Evolutionary conservation across 2,113 vertebrate genomes (phyloP), one percentile per base, ranked within the genome.

Genomic region (Phodopus roborovskii): DNA sequence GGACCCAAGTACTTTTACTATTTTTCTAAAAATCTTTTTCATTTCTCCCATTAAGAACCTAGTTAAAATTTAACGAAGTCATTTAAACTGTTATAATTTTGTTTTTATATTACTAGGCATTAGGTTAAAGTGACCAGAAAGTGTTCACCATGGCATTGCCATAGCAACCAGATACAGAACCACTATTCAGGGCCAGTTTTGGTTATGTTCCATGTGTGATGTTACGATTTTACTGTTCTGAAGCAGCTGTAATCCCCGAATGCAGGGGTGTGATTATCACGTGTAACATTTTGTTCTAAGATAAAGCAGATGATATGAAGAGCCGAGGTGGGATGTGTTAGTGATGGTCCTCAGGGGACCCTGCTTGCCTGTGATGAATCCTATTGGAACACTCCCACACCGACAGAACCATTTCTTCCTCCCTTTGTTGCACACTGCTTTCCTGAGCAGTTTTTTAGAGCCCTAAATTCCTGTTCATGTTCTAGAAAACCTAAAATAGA

Each of bases 61-160:
- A 92, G 71, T 82, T 62, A 84, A 83, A 84, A 39, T 45, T 83
- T 82, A 95, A 56, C 78, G 85, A 88, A 70, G 33, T 56, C 70
- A 90, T 56, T 86, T 73, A 82, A 62, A 50, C 56, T 77, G 9
- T 81, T 83, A 30, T 4, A n/a, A 79, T 93, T 90, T 87, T 89
- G 36, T 45, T 94, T 85, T 66, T 64, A 19, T 39, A 24, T 62
- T 86, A 87, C 30, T 60, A 74, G 58, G 7, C 5, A 58, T 86
- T 48, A 74, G 58, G 24, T 75, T 94, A 83, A 91, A 70, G n/a
- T 15, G 33, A 60, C 28, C 39, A 36, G 39, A 56, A 53, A 39
- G 7, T 75, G 15, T 71, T 90, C 50, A 42, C 92, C 20, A 66
- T 75, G 39, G 78, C 26, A 28, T 42, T 24, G 73, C n/a, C 22